Conservation (phyloP, 2,888 invertebrate species). For the Hedychridium roseum region DNA sequence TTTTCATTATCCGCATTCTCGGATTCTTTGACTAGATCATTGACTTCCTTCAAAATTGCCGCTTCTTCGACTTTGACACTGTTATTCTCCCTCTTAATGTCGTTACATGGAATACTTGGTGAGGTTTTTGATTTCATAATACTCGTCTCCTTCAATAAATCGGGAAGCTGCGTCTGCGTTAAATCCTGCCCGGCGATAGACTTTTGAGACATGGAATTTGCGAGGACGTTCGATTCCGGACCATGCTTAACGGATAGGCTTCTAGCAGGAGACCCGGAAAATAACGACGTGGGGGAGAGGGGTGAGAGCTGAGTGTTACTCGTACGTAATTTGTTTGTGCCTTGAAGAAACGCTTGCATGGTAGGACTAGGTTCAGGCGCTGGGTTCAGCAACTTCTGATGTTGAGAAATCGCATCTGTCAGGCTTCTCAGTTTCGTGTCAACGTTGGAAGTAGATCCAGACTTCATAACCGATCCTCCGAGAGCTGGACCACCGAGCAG, state of each 20-base stretch:
- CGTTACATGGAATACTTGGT: constrained; percentile 44
- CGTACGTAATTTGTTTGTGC: constrained; percentile 56
- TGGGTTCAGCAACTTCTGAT: constrained; percentile 85
- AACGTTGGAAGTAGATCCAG: constrained; percentile 83
- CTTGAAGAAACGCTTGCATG: constrained; percentile 75
- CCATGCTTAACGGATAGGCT: background rate
- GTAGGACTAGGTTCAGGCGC: constrained; percentile 75
- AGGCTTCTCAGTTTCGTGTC: constrained; percentile 87
- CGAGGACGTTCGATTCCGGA: too few species aligned
- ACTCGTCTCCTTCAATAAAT: constrained; percentile 57
- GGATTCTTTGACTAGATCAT: too few species aligned
- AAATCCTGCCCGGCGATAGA: constrained; percentile 24
- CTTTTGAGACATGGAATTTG: too few species aligned
- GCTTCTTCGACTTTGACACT: constrained; percentile 22
- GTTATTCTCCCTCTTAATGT: constrained; percentile 24
- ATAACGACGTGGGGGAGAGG: constrained; percentile 48
- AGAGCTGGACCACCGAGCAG: constrained; percentile 76
- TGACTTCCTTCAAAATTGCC: constrained; percentile 22
- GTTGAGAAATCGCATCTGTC: constrained; percentile 85
- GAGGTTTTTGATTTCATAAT: constrained; percentile 56
- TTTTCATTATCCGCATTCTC: constrained; percentile 11
- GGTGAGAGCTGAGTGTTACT: constrained; percentile 50
- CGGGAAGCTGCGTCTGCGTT: constrained; percentile 52
- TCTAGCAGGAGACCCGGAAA: constrained; percentile 18
- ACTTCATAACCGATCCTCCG: constrained; percentile 78